Evolutionary conservation across 1,140 invertebrate species (phyloP).

Genomic region (Latrodectus geometricus): DNA sequence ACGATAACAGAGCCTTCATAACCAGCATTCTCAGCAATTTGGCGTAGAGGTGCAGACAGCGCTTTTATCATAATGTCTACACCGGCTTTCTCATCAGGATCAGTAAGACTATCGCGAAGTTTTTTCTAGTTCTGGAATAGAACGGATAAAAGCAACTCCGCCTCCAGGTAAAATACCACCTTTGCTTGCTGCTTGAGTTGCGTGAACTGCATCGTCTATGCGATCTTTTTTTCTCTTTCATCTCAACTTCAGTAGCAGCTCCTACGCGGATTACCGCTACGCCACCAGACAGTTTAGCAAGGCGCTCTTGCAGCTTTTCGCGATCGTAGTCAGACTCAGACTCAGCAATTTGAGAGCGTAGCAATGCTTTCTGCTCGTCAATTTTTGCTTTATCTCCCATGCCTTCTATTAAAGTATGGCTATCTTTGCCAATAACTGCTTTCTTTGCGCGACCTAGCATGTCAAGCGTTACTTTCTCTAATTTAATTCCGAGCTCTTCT

Average conservation of each 20-base stretch:
- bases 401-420: constrained; percentile 91
- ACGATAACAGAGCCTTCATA: too few relatives aligned
- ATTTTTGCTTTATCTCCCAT: constrained; percentile 88
- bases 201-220: constrained; percentile 97
- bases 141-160: constrained; percentile 91
- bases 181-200: constrained; percentile 96
- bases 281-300: constrained; percentile 91
- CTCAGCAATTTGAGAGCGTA: constrained; percentile 91
- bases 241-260: constrained; percentile 96
- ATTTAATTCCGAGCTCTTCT: constrained; percentile 95
- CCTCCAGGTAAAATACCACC: constrained; percentile 99
- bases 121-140: constrained; percentile 80
- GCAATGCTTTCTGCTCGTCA: constrained; percentile 87
- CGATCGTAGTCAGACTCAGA: constrained; percentile 98
- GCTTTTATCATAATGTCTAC: too few relatives aligned
- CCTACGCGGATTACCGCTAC: constrained; percentile 95
- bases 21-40: too few relatives aligned
- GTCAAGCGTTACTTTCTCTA: constrained; percentile 90
- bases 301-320: constrained; percentile 95
- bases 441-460: constrained; percentile 95
- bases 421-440: constrained; percentile 97
- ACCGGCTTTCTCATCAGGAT: too few relatives aligned
- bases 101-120: too few relatives aligned
- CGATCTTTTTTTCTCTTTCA: constrained; percentile 98
- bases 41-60: too few relatives aligned